phyloP scores from a whole-genome alignment of 2,797 vertebrate genomes.

The Melanogrammus aeglefinus region DNA sequence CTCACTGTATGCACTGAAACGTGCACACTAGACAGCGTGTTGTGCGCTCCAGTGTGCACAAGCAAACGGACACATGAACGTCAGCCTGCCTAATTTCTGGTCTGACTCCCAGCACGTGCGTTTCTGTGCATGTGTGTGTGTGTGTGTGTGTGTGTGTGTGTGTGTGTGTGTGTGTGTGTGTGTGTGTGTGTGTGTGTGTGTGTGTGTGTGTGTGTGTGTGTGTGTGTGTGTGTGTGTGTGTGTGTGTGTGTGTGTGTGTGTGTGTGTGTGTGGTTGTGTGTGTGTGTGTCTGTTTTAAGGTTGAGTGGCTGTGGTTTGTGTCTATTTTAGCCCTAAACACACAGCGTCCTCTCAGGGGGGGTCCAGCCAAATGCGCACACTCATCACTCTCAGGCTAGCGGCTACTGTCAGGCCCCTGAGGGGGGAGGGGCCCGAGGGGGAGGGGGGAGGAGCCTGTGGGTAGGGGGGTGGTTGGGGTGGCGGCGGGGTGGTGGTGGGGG shows the following conservation, averaged over 20 bases:
- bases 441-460: background rate
- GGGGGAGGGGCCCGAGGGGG: background rate
- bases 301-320: no score
- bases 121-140: background rate
- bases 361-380: conserved; percentile 47
- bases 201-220: no score
- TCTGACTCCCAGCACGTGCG: background rate
- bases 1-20: no score
- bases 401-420: conserved; percentile 42
- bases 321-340: conserved; percentile 58
- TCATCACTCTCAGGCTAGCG: conserved; percentile 63
- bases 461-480: no score
- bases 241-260: no score
- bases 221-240: no score
- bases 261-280: no score
- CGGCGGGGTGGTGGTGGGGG: no score
- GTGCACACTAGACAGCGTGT: background rate
- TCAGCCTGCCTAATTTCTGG: background rate
- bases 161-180: no score
- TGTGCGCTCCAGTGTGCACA: background rate
- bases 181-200: no score
- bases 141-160: no score
- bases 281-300: no score
- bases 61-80: background rate
- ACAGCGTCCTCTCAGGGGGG: conserved; percentile 38